Evolutionary conservation across 2,888 invertebrate genomes (phyloP).

Genomic region (Halictus quadricinctus): DNA sequence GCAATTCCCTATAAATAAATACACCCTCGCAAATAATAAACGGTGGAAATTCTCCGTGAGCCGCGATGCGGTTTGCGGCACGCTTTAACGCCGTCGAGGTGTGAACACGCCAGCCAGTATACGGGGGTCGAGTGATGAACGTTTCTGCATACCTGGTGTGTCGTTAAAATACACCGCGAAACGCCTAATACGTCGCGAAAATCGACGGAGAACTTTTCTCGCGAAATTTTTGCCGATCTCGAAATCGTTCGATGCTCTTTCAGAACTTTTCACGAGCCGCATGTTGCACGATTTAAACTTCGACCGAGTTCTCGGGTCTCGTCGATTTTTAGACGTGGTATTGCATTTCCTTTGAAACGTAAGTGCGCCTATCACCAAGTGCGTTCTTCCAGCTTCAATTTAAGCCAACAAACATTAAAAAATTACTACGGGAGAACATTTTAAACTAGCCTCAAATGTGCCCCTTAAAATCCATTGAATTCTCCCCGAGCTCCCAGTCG

Average conservation of each 20-base stretch:
- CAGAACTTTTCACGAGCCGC: too few species aligned
- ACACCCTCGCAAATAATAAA: constrained; percentile 50
- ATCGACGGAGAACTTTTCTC: too few species aligned
- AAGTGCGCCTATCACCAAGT: neutral
- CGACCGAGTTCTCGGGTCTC: neutral
- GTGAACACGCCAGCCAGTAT: constrained; percentile 19
- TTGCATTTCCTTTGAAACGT: neutral
- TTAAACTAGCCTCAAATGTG: too few species aligned
- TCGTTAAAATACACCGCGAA: neutral
- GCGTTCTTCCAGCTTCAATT: neutral
- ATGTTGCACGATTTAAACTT: too few species aligned
- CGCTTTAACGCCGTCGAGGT: constrained; percentile 19
- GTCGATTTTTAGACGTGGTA: neutral
- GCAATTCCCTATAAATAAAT: constrained; percentile 52
- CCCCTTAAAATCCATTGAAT: neutral
- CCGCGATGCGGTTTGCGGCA: constrained; percentile 41
- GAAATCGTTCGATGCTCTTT: too few species aligned
- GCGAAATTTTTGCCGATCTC: too few species aligned
- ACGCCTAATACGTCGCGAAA: too few species aligned
- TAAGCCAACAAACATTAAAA: too few species aligned
- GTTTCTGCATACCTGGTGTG: neutral
- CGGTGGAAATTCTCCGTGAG: constrained; percentile 27
- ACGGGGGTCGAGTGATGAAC: neutral
- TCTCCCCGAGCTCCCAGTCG: neutral
- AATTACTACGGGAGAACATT: too few species aligned